Base-by-base conservation (phyloP, 2,888 invertebrate species). In the Teleiodes luculella region DNA sequence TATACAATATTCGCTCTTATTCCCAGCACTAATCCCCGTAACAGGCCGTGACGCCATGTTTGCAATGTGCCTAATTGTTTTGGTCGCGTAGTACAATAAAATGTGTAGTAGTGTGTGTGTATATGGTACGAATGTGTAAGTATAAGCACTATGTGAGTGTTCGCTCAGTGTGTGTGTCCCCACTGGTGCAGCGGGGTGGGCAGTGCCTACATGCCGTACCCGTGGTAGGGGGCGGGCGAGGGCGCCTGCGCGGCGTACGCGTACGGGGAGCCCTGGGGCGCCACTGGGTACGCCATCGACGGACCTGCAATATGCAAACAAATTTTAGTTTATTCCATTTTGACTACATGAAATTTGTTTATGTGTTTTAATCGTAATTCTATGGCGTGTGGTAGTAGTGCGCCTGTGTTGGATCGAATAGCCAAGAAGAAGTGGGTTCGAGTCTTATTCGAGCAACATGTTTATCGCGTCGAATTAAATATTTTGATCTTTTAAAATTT, bases 181-280 rank as follows among this genome's bases (percentile, higher is more conserved):
- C 74, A 67, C 46, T 49, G 28, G 52, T 28, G 52, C 56, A 66
- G 66, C 72, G 60, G 52, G 62, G 67, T 67, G 60, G 67, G 33
- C n/a, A n/a, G n/a, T 54, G 70, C 83, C 86, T 90, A 90, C 90
- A 90, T 90, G 80, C 90, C 90, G 80, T 90, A 90, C 8, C 90
- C 90, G 81, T 90, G 90, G 80, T 90, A 90, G 63, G 90, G 89
- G 66, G 90, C 88, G 48, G 89, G 90, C 46, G 90, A 88, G 0
- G 90, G 90, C 55, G 90, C 90, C 62, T 89, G 90, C 62, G 90
- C 90, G 11, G 89, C 88, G 77, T 90, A 90, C 66, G 88, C 90
- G 78, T 90, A 90, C 3, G 89, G 88, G 0, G 89, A 84, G 54
- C 84, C 81, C 63, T 82, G 84, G 53, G 83, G 76, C 0, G 83